Conservation (phyloP, 2,888 invertebrate species). For the Apodemia zela region DNA sequence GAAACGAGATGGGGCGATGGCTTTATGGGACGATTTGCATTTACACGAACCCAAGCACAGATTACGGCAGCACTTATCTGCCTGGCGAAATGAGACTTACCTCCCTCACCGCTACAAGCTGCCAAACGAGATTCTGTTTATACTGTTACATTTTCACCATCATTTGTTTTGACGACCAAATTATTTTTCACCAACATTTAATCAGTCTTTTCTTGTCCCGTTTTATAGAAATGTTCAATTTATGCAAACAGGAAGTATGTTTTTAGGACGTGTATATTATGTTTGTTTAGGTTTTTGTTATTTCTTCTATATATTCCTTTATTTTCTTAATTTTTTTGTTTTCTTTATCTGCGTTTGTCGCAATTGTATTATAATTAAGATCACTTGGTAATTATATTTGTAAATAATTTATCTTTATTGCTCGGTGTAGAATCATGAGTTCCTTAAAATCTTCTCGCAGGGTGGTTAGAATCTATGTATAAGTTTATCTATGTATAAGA, state of each 20-base stretch:
- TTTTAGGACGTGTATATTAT: background rate
- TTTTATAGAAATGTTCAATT: background rate
- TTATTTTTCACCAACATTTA: slow-evolving; percentile 17
- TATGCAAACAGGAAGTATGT: background rate
- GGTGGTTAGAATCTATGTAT: too few species aligned
- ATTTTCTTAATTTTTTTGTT: too few species aligned
- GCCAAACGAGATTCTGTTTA: slow-evolving; percentile 75
- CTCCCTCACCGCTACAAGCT: slow-evolving; percentile 49
- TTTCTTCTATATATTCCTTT: background rate
- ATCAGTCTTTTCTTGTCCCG: slow-evolving; percentile 17
- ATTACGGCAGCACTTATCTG: slow-evolving; percentile 77
- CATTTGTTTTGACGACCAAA: slow-evolving; percentile 67
- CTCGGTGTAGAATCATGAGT: too few species aligned
- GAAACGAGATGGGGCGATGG: slow-evolving; percentile 52
- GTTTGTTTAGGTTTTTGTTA: background rate
- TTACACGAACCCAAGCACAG: slow-evolving; percentile 77
- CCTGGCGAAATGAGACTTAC: slow-evolving; percentile 66
- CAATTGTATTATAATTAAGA: too few species aligned
- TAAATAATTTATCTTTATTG: too few species aligned
- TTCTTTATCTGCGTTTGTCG: too few species aligned
- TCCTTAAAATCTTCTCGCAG: too few species aligned
- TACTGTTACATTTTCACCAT: slow-evolving; percentile 69
- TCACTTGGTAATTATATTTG: too few species aligned
- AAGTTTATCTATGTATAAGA: too few species aligned
- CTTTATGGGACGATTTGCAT: slow-evolving; percentile 80